These are phyloP conservation scores for Lamellibrachia satsuma DNA, from an alignment of 2,888 invertebrate species.

Conservation along the genomic window DNA sequence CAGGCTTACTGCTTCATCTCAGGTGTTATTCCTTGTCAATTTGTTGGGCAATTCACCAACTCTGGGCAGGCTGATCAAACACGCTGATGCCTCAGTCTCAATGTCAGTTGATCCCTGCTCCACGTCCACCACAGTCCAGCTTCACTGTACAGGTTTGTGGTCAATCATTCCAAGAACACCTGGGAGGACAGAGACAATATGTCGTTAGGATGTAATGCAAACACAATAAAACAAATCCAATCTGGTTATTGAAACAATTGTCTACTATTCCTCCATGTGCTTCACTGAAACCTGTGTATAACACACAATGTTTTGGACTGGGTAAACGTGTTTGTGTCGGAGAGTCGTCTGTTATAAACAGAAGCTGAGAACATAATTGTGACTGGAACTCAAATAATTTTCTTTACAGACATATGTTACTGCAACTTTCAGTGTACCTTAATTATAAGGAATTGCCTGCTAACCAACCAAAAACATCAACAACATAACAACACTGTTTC, in stretches of 20 bases:
- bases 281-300: too few species aligned
- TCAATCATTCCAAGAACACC: neutral
- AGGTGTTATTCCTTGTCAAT: constrained; percentile 17
- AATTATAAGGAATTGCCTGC: too few species aligned
- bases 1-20: constrained; percentile 8
- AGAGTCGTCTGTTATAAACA: too few species aligned
- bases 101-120: neutral
- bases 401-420: too few species aligned
- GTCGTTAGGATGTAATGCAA: neutral
- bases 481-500: too few species aligned
- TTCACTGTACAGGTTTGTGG: neutral
- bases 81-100: neutral
- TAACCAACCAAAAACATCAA: too few species aligned
- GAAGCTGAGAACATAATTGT: too few species aligned
- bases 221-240: neutral
- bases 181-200: neutral
- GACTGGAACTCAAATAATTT: too few species aligned
- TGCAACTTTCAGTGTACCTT: too few species aligned
- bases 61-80: neutral
- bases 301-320: too few species aligned
- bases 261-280: neutral
- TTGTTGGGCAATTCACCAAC: neutral
- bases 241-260: neutral
- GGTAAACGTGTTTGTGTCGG: too few species aligned
- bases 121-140: neutral